Evolutionary conservation across 2,888 invertebrate species (phyloP), one percentile per base, ranked within the genome.

Genomic region (Eilema depressum): DNA sequence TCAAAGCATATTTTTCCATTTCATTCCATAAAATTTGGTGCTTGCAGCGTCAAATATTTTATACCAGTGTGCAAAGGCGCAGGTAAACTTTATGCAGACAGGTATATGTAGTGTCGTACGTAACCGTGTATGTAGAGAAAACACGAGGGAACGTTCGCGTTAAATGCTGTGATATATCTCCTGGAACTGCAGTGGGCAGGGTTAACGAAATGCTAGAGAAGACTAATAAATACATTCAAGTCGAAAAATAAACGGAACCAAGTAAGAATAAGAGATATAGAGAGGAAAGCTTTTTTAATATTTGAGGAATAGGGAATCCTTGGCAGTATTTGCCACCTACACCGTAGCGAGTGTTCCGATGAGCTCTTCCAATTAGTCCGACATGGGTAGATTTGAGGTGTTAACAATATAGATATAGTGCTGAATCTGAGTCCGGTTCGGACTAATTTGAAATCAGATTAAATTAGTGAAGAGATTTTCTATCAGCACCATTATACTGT

Each of bases 121-220:
- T 79, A 82, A 80, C 76, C 76, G 76, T 78, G 75, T 73, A 67
- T 37, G 65, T 78, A 68, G 78, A 80, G 81, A 83, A 83, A 77
- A 83, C 83, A 80, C 80, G 74, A 76, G 82, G 77, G 84, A 80
- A 73, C 77, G 77, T 74, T 76, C 76, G 79, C 81, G 79, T 81
- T 85, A 86, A 85, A 83, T 82, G 80, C 80, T 69, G 83, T 85
- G 86, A 86, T 86, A 86, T 86, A 88, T 86, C 82, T 75, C 77
- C 66, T 71, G 71, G 70, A 79, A 81, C 86, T 86, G 86, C 85
- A 84, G 79, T 78, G 76, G 83, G 86, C 83, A 80, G 83, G 75
- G 69, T 74, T 75, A 77, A 74, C 71, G 65, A 80, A 84, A 76
- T 72, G 67, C 66, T 23, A 64, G 63, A 71, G 65, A 67, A 25